Evolutionary conservation across 2,888 invertebrate genomes (phyloP).

Genomic region (Sericinus montela): DNA sequence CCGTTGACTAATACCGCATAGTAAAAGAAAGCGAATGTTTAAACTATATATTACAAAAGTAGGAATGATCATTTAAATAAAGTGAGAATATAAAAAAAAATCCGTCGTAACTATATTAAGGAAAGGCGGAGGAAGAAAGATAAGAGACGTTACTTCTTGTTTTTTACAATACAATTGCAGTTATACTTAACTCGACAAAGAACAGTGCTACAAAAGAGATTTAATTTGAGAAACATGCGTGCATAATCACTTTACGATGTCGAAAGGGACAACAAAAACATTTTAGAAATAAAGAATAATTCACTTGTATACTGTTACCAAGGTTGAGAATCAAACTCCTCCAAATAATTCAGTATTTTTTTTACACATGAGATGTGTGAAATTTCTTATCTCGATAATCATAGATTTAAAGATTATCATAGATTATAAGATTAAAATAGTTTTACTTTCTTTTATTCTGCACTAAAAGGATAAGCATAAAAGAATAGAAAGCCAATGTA

Average conservation of each 20-base stretch:
- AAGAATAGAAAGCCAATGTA: neutral
- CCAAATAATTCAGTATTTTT: too few species aligned
- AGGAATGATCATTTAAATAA: neutral
- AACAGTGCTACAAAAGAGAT: neutral
- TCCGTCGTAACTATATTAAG: neutral
- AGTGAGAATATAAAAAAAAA: neutral
- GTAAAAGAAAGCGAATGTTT: neutral
- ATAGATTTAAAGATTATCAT: too few species aligned
- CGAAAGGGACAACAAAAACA: too few species aligned
- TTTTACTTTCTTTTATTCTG: too few species aligned
- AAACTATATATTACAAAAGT: neutral
- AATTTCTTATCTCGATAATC: too few species aligned
- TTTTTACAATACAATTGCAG: neutral
- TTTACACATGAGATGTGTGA: too few species aligned
- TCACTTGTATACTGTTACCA: too few species aligned
- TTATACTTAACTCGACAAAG: too few species aligned
- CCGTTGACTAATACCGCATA: neutral
- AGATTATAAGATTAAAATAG: too few species aligned
- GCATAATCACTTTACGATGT: neutral
- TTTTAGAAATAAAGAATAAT: too few species aligned
- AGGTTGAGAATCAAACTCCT: too few species aligned
- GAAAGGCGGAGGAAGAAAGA: neutral
- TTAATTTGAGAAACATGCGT: neutral
- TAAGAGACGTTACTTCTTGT: neutral
- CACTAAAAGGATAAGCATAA: neutral